Percentiles rank a stretch among this genome's conserved stretches.
Evolutionary conservation across 2,888 invertebrate genomes (phyloP).

Genomic region (Azorinus chamasolen): DNA sequence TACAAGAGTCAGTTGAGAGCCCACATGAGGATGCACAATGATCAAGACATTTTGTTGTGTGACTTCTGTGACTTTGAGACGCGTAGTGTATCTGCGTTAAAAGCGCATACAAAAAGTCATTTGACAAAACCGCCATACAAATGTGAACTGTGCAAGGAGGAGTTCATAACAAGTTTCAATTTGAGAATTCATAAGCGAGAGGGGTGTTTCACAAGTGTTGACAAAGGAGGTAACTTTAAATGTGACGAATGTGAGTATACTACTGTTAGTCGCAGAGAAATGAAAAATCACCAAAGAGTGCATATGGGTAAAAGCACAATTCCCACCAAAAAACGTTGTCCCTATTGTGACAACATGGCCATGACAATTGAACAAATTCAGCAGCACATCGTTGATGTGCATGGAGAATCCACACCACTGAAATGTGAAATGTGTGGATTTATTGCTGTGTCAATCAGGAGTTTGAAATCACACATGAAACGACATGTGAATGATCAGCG

Average conservation of each 20-base stretch:
- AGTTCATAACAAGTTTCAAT: slow-evolving; percentile 65
- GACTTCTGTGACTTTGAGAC: slow-evolving; percentile 82
- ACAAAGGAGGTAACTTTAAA: slow-evolving; percentile 55
- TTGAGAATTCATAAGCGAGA: slow-evolving; percentile 65
- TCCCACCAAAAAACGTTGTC: slow-evolving; percentile 67
- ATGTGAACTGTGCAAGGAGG: slow-evolving; percentile 69
- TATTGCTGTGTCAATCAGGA: slow-evolving; percentile 82
- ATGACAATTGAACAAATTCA: slow-evolving; percentile 66
- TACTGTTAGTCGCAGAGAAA: slow-evolving; percentile 63
- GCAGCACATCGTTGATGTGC: slow-evolving; percentile 62
- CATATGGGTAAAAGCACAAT: slow-evolving; percentile 50
- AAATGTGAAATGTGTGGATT: slow-evolving; percentile 84
- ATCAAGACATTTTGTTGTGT: slow-evolving; percentile 78
- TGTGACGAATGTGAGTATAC: slow-evolving; percentile 79
- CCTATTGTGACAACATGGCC: slow-evolving; percentile 76
- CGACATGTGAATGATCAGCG: slow-evolving; percentile 85
- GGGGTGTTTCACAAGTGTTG: slow-evolving; percentile 55
- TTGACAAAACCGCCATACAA: slow-evolving; percentile 69
- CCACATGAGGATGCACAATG: slow-evolving; percentile 84
- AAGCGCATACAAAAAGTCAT: slow-evolving; percentile 67
- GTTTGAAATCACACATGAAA: slow-evolving; percentile 86
- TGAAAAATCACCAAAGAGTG: slow-evolving; percentile 69
- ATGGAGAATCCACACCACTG: slow-evolving; percentile 69
- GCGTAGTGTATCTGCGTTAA: slow-evolving; percentile 70
- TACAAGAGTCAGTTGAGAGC: slow-evolving; percentile 85